Percentiles rank a stretch among this genome's conserved stretches.
These are phyloP conservation scores for Caenorhabditis parvicauda DNA, from an alignment of 2,888 invertebrate species.

Conservation along the genomic window DNA sequence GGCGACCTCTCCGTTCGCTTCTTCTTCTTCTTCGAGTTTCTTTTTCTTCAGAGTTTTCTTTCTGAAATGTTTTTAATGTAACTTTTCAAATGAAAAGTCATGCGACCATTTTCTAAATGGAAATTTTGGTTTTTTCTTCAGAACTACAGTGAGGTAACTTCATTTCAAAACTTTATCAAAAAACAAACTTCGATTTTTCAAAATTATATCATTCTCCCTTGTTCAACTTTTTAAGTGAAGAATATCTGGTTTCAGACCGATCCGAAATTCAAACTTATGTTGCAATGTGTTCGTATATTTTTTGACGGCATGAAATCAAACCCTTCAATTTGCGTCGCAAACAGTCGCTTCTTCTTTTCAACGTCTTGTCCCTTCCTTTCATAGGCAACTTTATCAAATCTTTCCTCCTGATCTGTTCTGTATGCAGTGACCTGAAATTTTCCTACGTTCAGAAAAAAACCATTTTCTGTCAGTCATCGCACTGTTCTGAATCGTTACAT, in stretches of 20 bases:
- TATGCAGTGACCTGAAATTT: constrained; percentile 47
- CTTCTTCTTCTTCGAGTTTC: not conserved
- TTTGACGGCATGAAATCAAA: not conserved
- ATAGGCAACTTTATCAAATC: constrained; percentile 77
- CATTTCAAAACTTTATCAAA: not conserved
- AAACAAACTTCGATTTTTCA: too few relatives aligned
- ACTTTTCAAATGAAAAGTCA: too few relatives aligned
- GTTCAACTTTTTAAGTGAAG: too few relatives aligned
- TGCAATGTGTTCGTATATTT: too few relatives aligned
- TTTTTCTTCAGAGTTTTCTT: constrained; percentile 24
- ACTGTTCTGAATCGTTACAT: too few relatives aligned
- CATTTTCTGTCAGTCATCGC: too few relatives aligned
- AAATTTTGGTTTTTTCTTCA: not conserved
- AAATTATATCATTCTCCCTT: too few relatives aligned
- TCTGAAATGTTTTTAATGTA: not conserved
- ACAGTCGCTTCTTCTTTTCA: constrained; percentile 76
- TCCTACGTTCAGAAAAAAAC: not conserved
- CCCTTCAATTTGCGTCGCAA: constrained; percentile 63
- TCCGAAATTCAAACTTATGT: too few relatives aligned
- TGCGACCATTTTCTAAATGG: not conserved
- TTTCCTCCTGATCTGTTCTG: constrained; percentile 75
- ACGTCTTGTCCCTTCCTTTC: constrained; percentile 75
- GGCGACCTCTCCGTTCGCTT: not conserved
- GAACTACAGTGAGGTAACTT: not conserved
- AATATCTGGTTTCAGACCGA: too few relatives aligned